phyloP scores from a whole-genome alignment of 2,888 invertebrate species.

The Parochlus steinenii region DNA sequence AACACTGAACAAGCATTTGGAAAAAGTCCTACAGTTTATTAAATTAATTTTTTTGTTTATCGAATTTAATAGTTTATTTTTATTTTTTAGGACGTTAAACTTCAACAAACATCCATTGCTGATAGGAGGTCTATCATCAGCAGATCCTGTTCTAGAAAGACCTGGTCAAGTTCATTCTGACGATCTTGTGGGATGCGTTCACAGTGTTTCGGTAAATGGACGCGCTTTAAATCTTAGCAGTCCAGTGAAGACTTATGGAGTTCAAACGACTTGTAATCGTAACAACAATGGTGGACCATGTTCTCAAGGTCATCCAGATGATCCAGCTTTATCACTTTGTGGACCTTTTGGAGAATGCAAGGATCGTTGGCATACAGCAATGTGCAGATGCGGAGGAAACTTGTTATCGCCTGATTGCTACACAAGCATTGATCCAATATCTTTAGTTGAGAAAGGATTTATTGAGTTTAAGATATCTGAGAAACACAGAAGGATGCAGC shows the following conservation, averaged over 20 bases:
- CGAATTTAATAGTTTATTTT: slow-evolving; percentile 14
- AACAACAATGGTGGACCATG: slow-evolving; percentile 49
- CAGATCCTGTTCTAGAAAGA: slow-evolving; percentile 73
- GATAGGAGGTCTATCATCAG: slow-evolving; percentile 69
- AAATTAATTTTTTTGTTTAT: background rate
- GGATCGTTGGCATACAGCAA: slow-evolving; percentile 67
- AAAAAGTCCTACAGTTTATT: slow-evolving; percentile 8
- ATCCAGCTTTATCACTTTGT: slow-evolving; percentile 33
- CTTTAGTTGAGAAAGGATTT: slow-evolving; percentile 59
- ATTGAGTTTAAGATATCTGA: slow-evolving; percentile 66
- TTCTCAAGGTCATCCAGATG: slow-evolving; percentile 27
- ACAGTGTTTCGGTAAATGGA: slow-evolving; percentile 79
- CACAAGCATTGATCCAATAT: slow-evolving; percentile 60
- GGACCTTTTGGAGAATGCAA: slow-evolving; percentile 53
- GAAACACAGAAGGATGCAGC: slow-evolving; percentile 71
- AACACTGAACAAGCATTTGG: slow-evolving; percentile 1
- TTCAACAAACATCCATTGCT: slow-evolving; percentile 78
- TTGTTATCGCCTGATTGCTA: slow-evolving; percentile 66
- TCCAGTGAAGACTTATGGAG: slow-evolving; percentile 53
- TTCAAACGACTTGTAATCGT: slow-evolving; percentile 61
- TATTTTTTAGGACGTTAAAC: slow-evolving; percentile 60
- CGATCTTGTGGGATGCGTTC: slow-evolving; percentile 87
- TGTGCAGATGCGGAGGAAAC: slow-evolving; percentile 51
- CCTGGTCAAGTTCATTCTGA: slow-evolving; percentile 83
- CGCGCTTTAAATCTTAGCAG: slow-evolving; percentile 63